Conservation (phyloP, 2,888 invertebrate species). For the Portevinia maculata region DNA sequence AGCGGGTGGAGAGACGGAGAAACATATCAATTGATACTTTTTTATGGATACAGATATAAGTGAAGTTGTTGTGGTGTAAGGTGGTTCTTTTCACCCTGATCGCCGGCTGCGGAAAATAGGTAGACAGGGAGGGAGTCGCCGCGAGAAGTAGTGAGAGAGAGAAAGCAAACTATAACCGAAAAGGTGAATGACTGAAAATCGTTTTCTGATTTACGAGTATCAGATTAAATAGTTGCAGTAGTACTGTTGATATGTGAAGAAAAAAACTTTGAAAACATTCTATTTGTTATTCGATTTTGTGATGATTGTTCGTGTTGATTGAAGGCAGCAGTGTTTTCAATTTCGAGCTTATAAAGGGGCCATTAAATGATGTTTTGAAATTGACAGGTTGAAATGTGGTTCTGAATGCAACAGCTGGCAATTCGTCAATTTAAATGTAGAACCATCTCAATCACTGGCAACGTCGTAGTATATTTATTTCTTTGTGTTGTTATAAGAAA, state of each 20-base stretch:
- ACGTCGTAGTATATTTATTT: no score
- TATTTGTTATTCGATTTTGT: not conserved
- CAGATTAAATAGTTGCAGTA: conserved; percentile 52
- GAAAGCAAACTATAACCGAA: conserved; percentile 13
- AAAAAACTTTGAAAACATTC: not conserved
- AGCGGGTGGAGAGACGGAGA: conserved; percentile 9
- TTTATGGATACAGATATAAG: conserved; percentile 36
- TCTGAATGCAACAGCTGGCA: no score
- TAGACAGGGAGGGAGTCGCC: conserved; percentile 4
- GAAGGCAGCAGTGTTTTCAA: conserved; percentile 5
- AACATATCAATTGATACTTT: conserved; percentile 22
- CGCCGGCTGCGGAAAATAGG: conserved; percentile 1
- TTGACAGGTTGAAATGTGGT: no score
- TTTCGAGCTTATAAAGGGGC: not conserved
- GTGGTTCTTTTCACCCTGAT: conserved; percentile 48
- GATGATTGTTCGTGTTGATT: conserved; percentile 14
- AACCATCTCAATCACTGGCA: no score
- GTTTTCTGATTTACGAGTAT: conserved; percentile 61
- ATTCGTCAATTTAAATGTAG: no score
- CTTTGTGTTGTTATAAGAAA: no score
- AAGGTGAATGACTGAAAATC: conserved; percentile 67
- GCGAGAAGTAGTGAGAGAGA: not conserved
- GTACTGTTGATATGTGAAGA: not conserved
- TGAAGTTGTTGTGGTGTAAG: conserved; percentile 24
- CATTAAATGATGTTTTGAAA: no score